A percentile compares a stretch with the other conserved stretches of the same genome.
Evolutionary conservation across 2,113 vertebrate species (phyloP).

Genomic region (Chunga burmeisteri): DNA sequence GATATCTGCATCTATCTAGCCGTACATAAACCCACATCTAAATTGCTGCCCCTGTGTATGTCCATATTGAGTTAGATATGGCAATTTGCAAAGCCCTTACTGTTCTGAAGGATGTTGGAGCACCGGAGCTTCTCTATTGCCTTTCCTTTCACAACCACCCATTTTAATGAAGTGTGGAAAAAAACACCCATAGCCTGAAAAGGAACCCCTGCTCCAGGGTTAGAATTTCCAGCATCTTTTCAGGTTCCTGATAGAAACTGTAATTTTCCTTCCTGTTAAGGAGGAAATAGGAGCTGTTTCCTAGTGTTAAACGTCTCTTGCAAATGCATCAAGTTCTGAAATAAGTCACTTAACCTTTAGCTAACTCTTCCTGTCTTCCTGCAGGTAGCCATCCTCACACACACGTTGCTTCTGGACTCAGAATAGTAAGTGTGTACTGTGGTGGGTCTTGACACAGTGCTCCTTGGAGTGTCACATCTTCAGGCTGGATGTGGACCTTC

Average conservation of each 20-base stretch:
- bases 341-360: not conserved
- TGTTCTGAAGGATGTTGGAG: slow-evolving; percentile 13
- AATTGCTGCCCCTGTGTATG: not conserved
- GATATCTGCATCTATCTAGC: not conserved
- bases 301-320: not conserved
- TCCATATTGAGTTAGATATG: not conserved
- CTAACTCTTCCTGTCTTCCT: not conserved
- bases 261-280: not conserved
- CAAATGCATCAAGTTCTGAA: not conserved
- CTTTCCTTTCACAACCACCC: not conserved
- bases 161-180: not conserved
- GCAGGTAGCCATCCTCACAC: not conserved
- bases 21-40: not conserved
- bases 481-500: not conserved
- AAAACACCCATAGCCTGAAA: not conserved
- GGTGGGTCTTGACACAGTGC: not conserved
- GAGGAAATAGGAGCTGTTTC: not conserved
- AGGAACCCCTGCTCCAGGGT: not conserved
- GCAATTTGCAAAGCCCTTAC: slow-evolving; percentile 44
- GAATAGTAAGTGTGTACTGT: not conserved
- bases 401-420: not conserved
- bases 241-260: not conserved
- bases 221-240: not conserved
- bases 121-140: not conserved
- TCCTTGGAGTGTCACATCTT: not conserved